phyloP scores from a whole-genome alignment of 1,140 invertebrate genomes.

The Bombyx mori region ASM3026992v2 NC_085125.1:10944001-10944500 shows the following conservation, averaged over 20 bases:
- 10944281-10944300: conserved; percentile 16
- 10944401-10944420: conserved; percentile 29
- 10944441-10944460: conserved; percentile 19
- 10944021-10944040: too few relatives aligned
- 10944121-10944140: neutral
- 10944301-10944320: conserved; percentile 25
- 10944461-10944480: conserved; percentile 1
- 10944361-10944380: conserved; percentile 28
- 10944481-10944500: conserved; percentile 2
- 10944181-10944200: conserved; percentile 10
- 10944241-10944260: conserved; percentile 13
- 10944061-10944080: too few relatives aligned
- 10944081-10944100: neutral
- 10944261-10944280: conserved; percentile 16
- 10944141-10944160: conserved; percentile 9
- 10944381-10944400: conserved; percentile 30
- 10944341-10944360: conserved; percentile 34
- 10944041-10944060: too few relatives aligned
- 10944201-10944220: conserved; percentile 10
- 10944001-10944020: too few relatives aligned
- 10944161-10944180: conserved; percentile 22
- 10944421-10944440: conserved; percentile 20
- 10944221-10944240: conserved; percentile 20
- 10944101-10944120: neutral
- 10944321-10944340: conserved; percentile 23